Evolutionary conservation across 2,797 vertebrate species (phyloP).

Genomic region (Microctenopoma stevenorrisi): DNA sequence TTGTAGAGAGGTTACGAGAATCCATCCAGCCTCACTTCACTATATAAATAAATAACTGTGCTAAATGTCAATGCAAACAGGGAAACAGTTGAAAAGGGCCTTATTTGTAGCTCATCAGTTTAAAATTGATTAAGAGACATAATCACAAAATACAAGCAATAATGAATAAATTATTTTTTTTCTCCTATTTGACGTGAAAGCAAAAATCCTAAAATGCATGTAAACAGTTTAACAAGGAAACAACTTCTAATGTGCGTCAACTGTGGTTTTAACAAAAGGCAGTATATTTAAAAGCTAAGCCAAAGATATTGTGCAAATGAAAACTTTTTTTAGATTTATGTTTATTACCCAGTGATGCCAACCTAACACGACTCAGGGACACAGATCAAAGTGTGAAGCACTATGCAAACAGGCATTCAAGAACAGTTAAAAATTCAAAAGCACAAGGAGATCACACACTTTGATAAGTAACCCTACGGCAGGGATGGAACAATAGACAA

Average conservation of each 20-base stretch:
- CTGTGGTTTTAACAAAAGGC: too few species aligned
- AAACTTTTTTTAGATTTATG: neutral
- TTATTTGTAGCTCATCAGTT: neutral
- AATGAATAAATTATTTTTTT: too few species aligned
- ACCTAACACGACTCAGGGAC: neutral
- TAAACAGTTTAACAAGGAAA: neutral
- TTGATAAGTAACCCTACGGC: too few species aligned
- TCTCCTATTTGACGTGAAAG: neutral
- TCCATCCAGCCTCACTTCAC: neutral
- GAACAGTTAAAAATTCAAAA: too few species aligned
- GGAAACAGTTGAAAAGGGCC: neutral
- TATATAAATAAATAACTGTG: too few species aligned
- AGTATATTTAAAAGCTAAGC: neutral
- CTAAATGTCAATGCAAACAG: conserved; percentile 16
- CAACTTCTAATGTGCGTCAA: too few species aligned
- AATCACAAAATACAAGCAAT: too few species aligned
- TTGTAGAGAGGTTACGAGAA: conserved; percentile 21
- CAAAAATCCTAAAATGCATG: neutral
- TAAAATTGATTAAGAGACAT: too few species aligned
- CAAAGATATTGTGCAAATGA: conserved; percentile 1
- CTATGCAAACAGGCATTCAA: too few species aligned
- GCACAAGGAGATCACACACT: too few species aligned
- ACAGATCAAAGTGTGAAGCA: too few species aligned
- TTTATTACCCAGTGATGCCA: neutral
- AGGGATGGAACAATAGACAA: neutral